phyloP scores from a whole-genome alignment of 2,113 vertebrate genomes.

The Sylvietta virens region DNA sequence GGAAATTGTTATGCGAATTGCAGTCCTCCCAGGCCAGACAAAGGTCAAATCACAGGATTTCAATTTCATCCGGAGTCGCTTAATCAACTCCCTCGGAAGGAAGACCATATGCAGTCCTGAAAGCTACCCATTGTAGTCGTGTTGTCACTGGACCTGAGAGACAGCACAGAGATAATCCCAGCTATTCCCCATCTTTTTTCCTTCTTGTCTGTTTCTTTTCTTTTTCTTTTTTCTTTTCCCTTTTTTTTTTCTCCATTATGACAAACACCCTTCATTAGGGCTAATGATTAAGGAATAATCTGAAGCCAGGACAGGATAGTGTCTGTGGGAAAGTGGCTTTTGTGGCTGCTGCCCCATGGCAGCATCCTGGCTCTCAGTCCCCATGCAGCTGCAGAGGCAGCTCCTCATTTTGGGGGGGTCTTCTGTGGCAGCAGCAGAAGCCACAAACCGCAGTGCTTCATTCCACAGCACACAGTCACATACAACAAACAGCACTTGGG shows the following conservation, averaged over 20 bases:
- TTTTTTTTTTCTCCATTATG: background rate
- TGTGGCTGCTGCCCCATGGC: constrained; percentile 28
- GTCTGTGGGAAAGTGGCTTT: constrained; percentile 40
- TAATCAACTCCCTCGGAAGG: constrained; percentile 84
- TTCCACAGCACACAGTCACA: background rate
- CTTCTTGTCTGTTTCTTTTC: constrained; percentile 9
- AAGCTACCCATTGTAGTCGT: constrained; percentile 76
- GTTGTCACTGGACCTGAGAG: constrained; percentile 75
- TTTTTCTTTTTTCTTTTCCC: background rate
- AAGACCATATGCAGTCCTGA: constrained; percentile 82
- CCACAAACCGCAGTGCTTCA: background rate
- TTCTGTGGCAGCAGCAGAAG: background rate
- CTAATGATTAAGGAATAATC: constrained; percentile 59
- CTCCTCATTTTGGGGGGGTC: background rate
- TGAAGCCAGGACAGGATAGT: background rate
- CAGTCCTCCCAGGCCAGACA: constrained; percentile 83
- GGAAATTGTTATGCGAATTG: constrained; percentile 87
- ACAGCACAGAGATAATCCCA: constrained; percentile 71
- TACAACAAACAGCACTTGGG: background rate
- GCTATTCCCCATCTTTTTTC: constrained; percentile 63
- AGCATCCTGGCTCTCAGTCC: background rate
- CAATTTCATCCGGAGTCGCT: constrained; percentile 85
- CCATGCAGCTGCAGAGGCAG: background rate
- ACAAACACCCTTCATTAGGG: constrained; percentile 66
- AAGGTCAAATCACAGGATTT: constrained; percentile 88